phyloP scores from a whole-genome alignment of 2,113 vertebrate species.

The Rhodinocichla rosea region DNA sequence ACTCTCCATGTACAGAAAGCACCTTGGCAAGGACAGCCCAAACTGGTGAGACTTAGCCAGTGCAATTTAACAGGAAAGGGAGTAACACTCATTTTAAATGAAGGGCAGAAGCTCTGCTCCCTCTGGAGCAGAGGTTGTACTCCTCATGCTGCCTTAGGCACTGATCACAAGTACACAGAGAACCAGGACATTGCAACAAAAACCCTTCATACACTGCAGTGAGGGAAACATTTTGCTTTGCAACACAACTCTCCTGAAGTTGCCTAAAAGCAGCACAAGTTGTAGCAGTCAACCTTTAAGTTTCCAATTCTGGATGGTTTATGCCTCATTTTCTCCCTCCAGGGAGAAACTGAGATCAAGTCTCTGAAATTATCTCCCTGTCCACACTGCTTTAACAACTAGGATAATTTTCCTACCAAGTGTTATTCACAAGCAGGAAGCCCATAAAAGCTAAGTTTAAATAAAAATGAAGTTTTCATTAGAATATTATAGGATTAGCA shows the following conservation, averaged over 20 bases:
- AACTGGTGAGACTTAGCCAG: neutral
- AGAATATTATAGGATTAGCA: neutral
- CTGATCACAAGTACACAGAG: neutral
- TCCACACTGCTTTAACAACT: neutral
- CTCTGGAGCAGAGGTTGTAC: neutral
- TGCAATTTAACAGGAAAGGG: neutral
- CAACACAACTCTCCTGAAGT: neutral
- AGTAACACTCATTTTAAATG: neutral
- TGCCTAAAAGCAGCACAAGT: neutral
- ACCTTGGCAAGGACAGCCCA: neutral
- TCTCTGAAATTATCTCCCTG: neutral
- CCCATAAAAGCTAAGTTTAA: neutral
- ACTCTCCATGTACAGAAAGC: neutral
- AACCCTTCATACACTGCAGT: neutral
- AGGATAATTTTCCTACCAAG: neutral
- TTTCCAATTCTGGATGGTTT: neutral
- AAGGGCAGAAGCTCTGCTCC: neutral
- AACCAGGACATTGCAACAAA: neutral
- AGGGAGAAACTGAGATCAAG: neutral
- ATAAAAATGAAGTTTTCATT: slow-evolving; percentile 14
- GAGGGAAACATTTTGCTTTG: neutral
- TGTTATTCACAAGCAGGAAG: neutral
- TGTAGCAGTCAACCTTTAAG: neutral
- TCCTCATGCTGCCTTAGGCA: neutral
- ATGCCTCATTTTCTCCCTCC: neutral